phyloP scores from a whole-genome alignment of 2,888 invertebrate genomes.

The Fabriciana adippe region DNA sequence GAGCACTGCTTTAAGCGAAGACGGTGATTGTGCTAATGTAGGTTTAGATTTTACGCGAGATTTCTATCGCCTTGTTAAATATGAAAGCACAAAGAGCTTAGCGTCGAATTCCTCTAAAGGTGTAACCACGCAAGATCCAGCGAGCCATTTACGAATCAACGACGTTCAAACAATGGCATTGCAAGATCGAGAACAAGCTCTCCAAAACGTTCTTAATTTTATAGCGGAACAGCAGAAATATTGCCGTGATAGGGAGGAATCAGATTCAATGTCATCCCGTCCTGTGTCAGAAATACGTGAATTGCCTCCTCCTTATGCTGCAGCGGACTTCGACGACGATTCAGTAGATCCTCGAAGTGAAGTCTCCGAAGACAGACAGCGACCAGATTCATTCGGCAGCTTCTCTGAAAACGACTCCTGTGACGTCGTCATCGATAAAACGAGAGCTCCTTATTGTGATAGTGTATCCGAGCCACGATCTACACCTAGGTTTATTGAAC shows the following conservation, averaged over 20 bases:
- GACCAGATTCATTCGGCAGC: constrained; percentile 76
- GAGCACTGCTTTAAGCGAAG: constrained; percentile 86
- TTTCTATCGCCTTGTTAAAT: constrained; percentile 90
- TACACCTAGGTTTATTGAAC: constrained; percentile 74
- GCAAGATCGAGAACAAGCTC: constrained; percentile 85
- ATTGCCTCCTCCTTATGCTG: constrained; percentile 77
- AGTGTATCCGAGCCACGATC: constrained; percentile 72
- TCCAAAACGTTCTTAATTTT: constrained; percentile 88
- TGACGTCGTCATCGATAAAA: constrained; percentile 64
- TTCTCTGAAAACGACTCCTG: constrained; percentile 78
- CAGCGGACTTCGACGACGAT: constrained; percentile 76
- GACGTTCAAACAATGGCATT: constrained; percentile 74
- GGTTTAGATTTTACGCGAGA: constrained; percentile 90
- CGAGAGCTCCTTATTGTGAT: constrained; percentile 68
- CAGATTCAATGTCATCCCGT: constrained; percentile 80
- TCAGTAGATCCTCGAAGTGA: constrained; percentile 76
- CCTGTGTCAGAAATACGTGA: constrained; percentile 82
- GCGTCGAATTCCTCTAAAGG: constrained; percentile 88
- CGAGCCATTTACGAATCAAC: constrained; percentile 69
- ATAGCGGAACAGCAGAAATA: constrained; percentile 90
- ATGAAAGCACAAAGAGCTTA: constrained; percentile 90
- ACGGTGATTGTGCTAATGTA: constrained; percentile 86
- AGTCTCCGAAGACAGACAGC: constrained; percentile 71
- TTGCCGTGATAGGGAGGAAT: constrained; percentile 82
- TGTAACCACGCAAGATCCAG: constrained; percentile 80